Percentiles rank a stretch among this genome's conserved stretches.
These are phyloP conservation scores for Eupithecia dodoneata DNA, from an alignment of 2,888 invertebrate genomes.

Conservation along the genomic window DNA sequence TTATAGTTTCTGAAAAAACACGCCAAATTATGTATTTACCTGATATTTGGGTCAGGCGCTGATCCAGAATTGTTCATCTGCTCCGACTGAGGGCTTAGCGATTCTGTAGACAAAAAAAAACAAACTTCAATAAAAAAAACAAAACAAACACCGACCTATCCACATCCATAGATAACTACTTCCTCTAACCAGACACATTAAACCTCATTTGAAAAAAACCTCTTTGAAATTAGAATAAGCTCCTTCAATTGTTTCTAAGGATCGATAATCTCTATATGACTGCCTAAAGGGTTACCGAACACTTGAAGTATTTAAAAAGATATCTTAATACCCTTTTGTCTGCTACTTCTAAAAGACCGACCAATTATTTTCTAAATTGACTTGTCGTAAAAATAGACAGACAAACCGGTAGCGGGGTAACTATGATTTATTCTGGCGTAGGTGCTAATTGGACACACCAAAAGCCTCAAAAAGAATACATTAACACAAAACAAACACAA, in stretches of 20 bases:
- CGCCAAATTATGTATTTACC: slow-evolving; percentile 53
- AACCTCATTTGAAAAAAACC: slow-evolving; percentile 7
- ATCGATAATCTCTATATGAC: slow-evolving; percentile 75
- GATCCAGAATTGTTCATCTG: slow-evolving; percentile 74
- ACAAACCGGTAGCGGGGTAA: slow-evolving; percentile 63
- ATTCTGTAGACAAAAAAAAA: slow-evolving; percentile 71
- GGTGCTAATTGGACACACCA: slow-evolving; percentile 77
- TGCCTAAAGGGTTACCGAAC: slow-evolving; percentile 47
- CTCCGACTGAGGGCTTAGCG: slow-evolving; percentile 78
- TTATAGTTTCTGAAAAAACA: too few species aligned
- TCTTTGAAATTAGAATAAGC: slow-evolving; percentile 15
- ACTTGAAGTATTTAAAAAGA: slow-evolving; percentile 53
- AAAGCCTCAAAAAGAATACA: slow-evolving; percentile 76
- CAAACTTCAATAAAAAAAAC: slow-evolving; percentile 44
- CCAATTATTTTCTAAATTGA: slow-evolving; percentile 66
- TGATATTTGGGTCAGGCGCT: slow-evolving; percentile 77
- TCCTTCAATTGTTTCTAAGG: slow-evolving; percentile 44
- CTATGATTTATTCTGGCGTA: slow-evolving; percentile 43
- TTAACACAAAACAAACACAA: slow-evolving; percentile 83
- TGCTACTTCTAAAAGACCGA: slow-evolving; percentile 48
- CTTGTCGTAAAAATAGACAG: slow-evolving; percentile 70
- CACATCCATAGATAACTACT: slow-evolving; percentile 21
- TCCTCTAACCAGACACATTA: slow-evolving; percentile 16
- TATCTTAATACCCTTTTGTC: slow-evolving; percentile 48
- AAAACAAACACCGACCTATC: slow-evolving; percentile 1